Percentiles rank a stretch among this genome's conserved stretches.
Evolutionary conservation across 2,113 vertebrate species (phyloP).

Genomic region (Salvator merianae): DNA sequence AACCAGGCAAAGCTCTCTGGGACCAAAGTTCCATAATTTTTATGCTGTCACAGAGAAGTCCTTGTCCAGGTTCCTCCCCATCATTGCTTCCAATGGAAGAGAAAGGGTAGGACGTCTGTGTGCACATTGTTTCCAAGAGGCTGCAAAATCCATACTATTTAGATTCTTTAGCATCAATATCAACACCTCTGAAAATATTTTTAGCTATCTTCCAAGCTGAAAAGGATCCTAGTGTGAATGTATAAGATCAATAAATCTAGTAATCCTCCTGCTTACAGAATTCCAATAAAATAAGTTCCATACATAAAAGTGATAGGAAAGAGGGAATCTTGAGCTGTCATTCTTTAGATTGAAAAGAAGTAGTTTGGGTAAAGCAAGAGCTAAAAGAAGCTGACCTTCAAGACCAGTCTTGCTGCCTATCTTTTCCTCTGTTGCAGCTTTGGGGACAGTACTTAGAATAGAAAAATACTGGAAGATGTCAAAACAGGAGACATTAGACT

Average conservation of each 20-base stretch:
- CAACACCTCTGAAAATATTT: neutral
- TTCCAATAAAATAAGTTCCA: neutral
- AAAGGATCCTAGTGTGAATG: neutral
- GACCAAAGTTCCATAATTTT: neutral
- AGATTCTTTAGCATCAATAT: neutral
- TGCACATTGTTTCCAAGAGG: neutral
- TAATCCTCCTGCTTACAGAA: neutral
- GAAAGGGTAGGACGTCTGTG: neutral
- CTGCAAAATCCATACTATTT: neutral
- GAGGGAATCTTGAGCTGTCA: neutral
- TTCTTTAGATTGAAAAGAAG: neutral
- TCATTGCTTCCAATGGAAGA: neutral
- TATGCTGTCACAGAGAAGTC: neutral
- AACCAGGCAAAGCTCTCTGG: neutral
- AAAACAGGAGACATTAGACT: too few relatives aligned
- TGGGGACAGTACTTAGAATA: too few relatives aligned
- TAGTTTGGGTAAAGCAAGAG: neutral
- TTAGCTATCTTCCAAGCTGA: neutral
- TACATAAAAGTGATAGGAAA: neutral
- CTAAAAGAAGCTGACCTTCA: neutral
- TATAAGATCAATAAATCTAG: neutral
- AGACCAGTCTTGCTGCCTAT: too few relatives aligned
- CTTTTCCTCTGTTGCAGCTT: too few relatives aligned
- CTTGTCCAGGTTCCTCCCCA: too few relatives aligned
- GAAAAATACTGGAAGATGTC: too few relatives aligned